Percentiles rank a stretch among this genome's conserved stretches.
Evolutionary conservation across 2,797 vertebrate species (phyloP).

Genomic region (Cirrhinus mrigala): DNA sequence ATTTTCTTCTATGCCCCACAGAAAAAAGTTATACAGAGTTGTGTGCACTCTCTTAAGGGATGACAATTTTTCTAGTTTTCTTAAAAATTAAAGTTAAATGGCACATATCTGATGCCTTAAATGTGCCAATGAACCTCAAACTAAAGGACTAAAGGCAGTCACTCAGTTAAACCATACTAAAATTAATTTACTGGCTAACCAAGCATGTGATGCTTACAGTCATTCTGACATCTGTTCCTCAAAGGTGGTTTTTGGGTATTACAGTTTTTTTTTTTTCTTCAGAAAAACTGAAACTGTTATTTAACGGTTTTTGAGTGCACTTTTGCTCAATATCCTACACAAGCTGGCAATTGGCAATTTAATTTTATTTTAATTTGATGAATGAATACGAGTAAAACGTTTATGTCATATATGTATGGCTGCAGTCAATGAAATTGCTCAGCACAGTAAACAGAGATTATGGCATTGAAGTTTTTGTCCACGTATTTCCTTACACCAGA

Average conservation of each 20-base stretch:
- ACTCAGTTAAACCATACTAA: neutral
- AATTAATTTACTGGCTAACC: neutral
- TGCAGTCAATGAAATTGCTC: neutral
- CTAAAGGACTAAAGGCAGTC: neutral
- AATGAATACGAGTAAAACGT: neutral
- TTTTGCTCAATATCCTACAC: neutral
- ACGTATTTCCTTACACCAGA: neutral
- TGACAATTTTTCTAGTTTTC: neutral
- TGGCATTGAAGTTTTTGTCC: neutral
- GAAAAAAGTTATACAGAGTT: neutral
- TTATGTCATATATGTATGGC: neutral
- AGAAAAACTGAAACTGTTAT: neutral
- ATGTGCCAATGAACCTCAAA: neutral
- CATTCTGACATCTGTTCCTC: neutral
- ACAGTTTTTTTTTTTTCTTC: neutral
- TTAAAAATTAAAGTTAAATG: neutral
- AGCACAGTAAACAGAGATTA: constrained; percentile 1
- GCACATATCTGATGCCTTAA: neutral
- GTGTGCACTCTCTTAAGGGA: neutral
- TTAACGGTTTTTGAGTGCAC: neutral
- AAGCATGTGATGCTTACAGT: neutral
- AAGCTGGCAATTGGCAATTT: constrained; percentile 10
- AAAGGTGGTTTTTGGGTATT: neutral
- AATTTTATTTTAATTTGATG: neutral
- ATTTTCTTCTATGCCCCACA: neutral